Base-by-base conservation (phyloP, 1,140 invertebrate species). In the Hirudo medicinalis region DNA sequence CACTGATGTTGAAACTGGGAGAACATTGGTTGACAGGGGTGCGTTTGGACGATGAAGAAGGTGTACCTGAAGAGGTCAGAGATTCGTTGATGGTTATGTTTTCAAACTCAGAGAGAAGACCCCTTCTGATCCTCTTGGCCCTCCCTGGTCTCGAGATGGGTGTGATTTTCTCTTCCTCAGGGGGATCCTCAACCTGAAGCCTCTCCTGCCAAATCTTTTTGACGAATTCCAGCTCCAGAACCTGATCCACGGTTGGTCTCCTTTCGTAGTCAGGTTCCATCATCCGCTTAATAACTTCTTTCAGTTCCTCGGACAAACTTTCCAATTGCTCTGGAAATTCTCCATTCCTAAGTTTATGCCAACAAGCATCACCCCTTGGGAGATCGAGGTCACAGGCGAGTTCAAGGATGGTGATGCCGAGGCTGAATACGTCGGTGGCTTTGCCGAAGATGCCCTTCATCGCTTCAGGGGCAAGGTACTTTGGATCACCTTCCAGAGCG, bases 341-440 rank as follows among this genome's bases (percentile, higher is more conserved):
- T n/a, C 85, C 84, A 49, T 82, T 80, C 43, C 89, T 78, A 8
- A 90, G 77, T 66, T 85, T 79, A 75, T 89, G 88, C 89, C 89
- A 91, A 17, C 85, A 80, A 2, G 85, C 83, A 13, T 88, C 89
- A 76, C 86, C 84, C 71, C 82, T 78, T 2, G 89, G 89, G 55
- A 91, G 79, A 74, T 89, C 86, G 68, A 90, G 81, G 80, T 89
- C 87, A 76, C 85, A 86, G 2, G 87, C 85, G 54, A 90, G 76
- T 79, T 91, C 89, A 43, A 91, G 77, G 72, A 90, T 85, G 17
- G 87, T 87, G 74, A 91, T 86, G 11, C 89, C 89, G 27, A 91
- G 78, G 77, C 87, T 88, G 29, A 68, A 68, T 8, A 68, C 85
- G 77, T 87, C 84, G 57, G 84, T 83, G 67, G 83, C 74, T 76